A percentile compares a stretch with the other conserved stretches of the same genome.
Evolutionary conservation across 2,888 invertebrate species (phyloP).

Genomic region (Ennomos erosarius): DNA sequence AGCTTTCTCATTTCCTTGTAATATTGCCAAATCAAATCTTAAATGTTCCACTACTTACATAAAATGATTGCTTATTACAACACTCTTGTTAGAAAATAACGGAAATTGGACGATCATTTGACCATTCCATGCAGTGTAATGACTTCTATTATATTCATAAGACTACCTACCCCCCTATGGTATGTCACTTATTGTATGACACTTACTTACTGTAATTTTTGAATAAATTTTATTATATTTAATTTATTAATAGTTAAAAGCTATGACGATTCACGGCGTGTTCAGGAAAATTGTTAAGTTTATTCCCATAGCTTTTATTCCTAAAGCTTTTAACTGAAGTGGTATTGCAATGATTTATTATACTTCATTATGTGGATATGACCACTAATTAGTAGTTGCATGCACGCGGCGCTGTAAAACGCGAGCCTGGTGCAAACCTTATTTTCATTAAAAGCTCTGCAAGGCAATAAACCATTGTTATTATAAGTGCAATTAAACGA

Average conservation of each 20-base stretch:
- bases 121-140: no score
- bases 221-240: no score
- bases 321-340: conserved; percentile 25
- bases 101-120: conserved; percentile 42
- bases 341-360: conserved; percentile 46
- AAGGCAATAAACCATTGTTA: conserved; percentile 45
- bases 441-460: conserved; percentile 23
- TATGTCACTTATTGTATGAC: no score
- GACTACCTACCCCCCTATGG: no score
- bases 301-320: conserved; percentile 27
- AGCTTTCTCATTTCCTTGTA: no score
- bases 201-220: no score
- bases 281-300: conserved; percentile 26
- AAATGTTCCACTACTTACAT: no score
- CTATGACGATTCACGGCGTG: background rate
- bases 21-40: no score
- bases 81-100: conserved; percentile 25
- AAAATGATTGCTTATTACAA: conserved; percentile 18
- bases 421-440: conserved; percentile 42
- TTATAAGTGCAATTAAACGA: conserved; percentile 51
- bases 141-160: no score
- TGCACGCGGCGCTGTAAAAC: conserved; percentile 50
- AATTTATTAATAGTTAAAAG: conserved; percentile 13
- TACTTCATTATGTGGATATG: conserved; percentile 46
- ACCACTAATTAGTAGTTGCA: conserved; percentile 54